Evolutionary conservation across 2,113 vertebrate species (phyloP), one percentile per base, ranked within the genome.

Genomic region (Gracilinanus agilis): DNA sequence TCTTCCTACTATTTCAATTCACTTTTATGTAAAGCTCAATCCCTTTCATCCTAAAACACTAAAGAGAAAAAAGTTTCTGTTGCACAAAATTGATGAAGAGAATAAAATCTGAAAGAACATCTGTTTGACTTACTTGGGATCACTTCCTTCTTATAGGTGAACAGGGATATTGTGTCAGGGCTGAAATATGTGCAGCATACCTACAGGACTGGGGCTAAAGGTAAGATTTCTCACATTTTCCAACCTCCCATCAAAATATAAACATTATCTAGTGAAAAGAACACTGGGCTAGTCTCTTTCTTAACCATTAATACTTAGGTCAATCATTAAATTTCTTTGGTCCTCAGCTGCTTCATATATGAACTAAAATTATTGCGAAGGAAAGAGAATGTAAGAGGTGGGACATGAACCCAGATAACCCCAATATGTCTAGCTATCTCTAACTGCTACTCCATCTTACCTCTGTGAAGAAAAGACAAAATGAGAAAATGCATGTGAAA

Each of bases 121-220:
- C 96, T 91, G 94, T 56, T 53, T 94, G 9, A 27, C 44, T 95
- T 67, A 1, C 0, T 92, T 96, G 55, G 92, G 88, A 49, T 93
- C 83, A 3, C 54, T 97, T 94, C 91, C 95, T 94, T 44, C 40
- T 96, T 97, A 40, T 97, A 99, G 99, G 99, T 99, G 90, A 99
- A 98, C 96, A 99, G 53, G 90, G 99, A 99, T 55, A 99, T 99
- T 93, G 99, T 99, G 90, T 99, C 99, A 0, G 99, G 99, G 53
- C 96, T 99, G 97, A 99, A 99, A 93, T 99, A 99, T 0, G 98
- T 99, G 94, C 99, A 99, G 95, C 98, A 98, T 49, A 99, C 98
- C 44, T 99, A 98, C 92, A 96, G 98, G 90, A 98, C 98, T 44
- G 98, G 99, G 0, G 97, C 99, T 96, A 99, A 99, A 98, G 99